Conservation (phyloP, 2,888 invertebrate genomes). For the Diploptera punctata region DNA sequence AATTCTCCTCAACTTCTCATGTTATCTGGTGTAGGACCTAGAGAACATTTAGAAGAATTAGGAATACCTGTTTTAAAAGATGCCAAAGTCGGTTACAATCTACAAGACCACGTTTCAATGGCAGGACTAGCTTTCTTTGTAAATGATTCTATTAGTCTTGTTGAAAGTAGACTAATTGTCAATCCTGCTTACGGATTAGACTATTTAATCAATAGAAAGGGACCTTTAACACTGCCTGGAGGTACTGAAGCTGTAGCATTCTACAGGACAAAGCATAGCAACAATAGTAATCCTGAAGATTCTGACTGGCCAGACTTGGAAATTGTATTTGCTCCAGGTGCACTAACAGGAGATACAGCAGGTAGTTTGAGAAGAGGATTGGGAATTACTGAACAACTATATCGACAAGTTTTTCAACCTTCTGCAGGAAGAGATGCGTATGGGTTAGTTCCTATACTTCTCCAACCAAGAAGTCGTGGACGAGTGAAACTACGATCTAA, state of each 20-base stretch:
- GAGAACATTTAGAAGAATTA: slow-evolving; percentile 63
- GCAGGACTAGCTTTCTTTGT: slow-evolving; percentile 52
- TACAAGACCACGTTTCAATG: slow-evolving; percentile 56
- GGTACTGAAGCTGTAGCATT: slow-evolving; percentile 58
- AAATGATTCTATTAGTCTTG: slow-evolving; percentile 48
- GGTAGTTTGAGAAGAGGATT: slow-evolving; percentile 55
- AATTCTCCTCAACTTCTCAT: slow-evolving; percentile 86
- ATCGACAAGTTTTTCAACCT: slow-evolving; percentile 61
- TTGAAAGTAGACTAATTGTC: slow-evolving; percentile 46
- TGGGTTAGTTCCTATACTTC: slow-evolving; percentile 73
- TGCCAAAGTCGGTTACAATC: slow-evolving; percentile 55
- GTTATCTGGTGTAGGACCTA: slow-evolving; percentile 83
- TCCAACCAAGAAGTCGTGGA: slow-evolving; percentile 78
- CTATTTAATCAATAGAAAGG: slow-evolving; percentile 51
- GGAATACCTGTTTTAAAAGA: slow-evolving; percentile 55
- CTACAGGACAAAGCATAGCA: slow-evolving; percentile 51
- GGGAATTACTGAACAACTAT: slow-evolving; percentile 64
- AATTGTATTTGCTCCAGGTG: slow-evolving; percentile 78
- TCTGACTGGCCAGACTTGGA: slow-evolving; percentile 77
- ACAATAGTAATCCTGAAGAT: no score
- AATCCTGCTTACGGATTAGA: slow-evolving; percentile 51
- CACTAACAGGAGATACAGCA: slow-evolving; percentile 74
- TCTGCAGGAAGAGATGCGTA: slow-evolving; percentile 64
- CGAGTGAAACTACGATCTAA: slow-evolving; percentile 69
- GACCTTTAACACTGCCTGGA: slow-evolving; percentile 54